Base-by-base conservation (phyloP, 2,888 invertebrate genomes). In the Thymelicus lineola region DNA sequence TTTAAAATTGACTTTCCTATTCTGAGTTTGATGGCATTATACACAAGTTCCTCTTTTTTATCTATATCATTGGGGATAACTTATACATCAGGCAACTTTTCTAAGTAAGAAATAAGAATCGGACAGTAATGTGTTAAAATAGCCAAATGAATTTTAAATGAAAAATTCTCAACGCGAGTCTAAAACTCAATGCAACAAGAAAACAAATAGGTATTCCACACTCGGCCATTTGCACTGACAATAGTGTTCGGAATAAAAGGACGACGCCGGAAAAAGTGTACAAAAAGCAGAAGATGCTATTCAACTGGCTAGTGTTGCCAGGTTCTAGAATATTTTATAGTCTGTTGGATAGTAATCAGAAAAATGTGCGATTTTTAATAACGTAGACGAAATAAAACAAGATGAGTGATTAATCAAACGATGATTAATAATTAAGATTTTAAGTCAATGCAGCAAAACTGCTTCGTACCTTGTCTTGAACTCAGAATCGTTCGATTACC, bases 281-380 rank as follows among this genome's bases (percentile, higher is more conserved):
- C 42, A 67, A 67, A 67, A 67, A 67, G 42, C 42, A n/a, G 58
- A 15, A 58, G 42, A 61, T 46, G 53, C 67, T 53, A 67, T 67
- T 67, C 67, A 67, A 45, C 4, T 15, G 15, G 48, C 48, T 17
- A 17, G 48, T 50, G 48, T 50, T 50, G 48, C 48, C 17, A 15
- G 48, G 7, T 15, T 50, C 17, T 12, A 50, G 9, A 50, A 50
- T 50, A 50, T 3, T 50, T 9, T 6, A 50, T 50, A 17, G 48
- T 28, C 28, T 28, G 28, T 7, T 38, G 38, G 38, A 38, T 42
- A 42, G 42, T 42, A 42, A 9, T 42, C 42, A 42, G 42, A 42
- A 42, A 12, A 42, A 36, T 6, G 36, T 38, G 38, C 38, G 9
- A 38, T n/a, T n/a, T n/a, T n/a, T n/a, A 9, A 9, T 42, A 42